Evolutionary conservation across 2,113 vertebrate species (phyloP).

Genomic region (Cygnus atratus): DNA sequence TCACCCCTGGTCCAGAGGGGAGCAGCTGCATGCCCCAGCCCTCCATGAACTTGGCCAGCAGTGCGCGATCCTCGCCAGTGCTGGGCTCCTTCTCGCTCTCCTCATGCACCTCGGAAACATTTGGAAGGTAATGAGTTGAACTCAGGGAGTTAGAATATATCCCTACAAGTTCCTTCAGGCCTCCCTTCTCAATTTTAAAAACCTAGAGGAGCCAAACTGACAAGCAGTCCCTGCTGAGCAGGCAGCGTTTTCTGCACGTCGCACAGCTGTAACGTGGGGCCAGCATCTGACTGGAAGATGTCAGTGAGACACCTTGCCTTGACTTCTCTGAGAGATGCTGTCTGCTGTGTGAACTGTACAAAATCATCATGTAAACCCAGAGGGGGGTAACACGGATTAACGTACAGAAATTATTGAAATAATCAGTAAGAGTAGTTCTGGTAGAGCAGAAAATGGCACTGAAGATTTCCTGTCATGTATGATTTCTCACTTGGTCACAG

Average conservation of each 20-base stretch:
- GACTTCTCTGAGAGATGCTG: not conserved
- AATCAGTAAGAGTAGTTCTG: not conserved
- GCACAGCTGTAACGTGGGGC: not conserved
- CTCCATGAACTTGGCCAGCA: rapidly evolving
- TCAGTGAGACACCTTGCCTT: not conserved
- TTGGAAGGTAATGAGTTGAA: not conserved
- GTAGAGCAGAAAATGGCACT: not conserved
- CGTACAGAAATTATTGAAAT: not conserved
- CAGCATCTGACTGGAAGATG: not conserved
- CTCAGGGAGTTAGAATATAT: not conserved
- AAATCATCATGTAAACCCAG: not conserved
- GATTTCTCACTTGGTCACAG: not conserved
- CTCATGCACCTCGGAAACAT: rapidly evolving
- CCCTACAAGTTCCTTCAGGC: not conserved
- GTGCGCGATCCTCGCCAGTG: rapidly evolving
- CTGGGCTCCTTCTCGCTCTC: not conserved
- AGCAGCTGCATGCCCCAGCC: not conserved
- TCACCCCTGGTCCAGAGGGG: not conserved
- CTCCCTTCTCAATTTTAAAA: not conserved
- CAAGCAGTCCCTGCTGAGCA: not conserved
- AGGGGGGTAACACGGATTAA: not conserved
- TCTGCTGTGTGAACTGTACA: not conserved
- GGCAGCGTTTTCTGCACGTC: not conserved
- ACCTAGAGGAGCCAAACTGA: not conserved
- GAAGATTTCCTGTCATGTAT: not conserved